Percentiles rank a stretch among this genome's conserved stretches.
These are phyloP conservation scores for Parnassius smintheus DNA, from an alignment of 2,888 invertebrate genomes.

Conservation along the genomic window DNA sequence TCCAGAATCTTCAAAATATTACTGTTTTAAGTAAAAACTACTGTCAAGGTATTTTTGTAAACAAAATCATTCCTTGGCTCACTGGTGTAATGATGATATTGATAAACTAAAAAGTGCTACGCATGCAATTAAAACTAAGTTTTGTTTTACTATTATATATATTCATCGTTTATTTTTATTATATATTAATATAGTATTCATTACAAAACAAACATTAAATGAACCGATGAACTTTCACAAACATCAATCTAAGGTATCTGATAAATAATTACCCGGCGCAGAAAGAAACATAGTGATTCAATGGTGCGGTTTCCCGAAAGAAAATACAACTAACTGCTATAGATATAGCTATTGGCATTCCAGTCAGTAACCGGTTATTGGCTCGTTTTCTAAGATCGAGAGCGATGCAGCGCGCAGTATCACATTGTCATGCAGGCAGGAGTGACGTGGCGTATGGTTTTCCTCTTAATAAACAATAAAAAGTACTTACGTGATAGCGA, in stretches of 20 bases:
- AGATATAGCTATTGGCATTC: constrained; percentile 17
- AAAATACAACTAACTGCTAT: constrained; percentile 1
- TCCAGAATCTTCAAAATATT: too few relatives aligned
- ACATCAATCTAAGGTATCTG: neutral
- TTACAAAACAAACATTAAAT: too few relatives aligned
- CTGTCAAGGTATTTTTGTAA: too few relatives aligned
- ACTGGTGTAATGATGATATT: too few relatives aligned
- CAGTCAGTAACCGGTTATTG: constrained; percentile 24
- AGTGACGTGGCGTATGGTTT: constrained; percentile 38
- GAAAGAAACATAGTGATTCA: constrained; percentile 6
- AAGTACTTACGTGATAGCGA: constrained; percentile 46
- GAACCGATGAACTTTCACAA: neutral
- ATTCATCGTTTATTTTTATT: too few relatives aligned
- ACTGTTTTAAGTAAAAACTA: too few relatives aligned
- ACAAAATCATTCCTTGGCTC: too few relatives aligned
- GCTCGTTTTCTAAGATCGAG: constrained; percentile 18
- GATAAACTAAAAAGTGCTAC: too few relatives aligned
- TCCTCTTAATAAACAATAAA: constrained; percentile 26
- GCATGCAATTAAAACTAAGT: too few relatives aligned
- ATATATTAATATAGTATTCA: too few relatives aligned
- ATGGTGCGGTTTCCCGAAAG: neutral
- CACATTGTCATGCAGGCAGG: constrained; percentile 37
- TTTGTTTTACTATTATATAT: too few relatives aligned
- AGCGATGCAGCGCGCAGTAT: constrained; percentile 38
- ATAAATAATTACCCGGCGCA: neutral